Evolutionary conservation across 1,140 invertebrate genomes (phyloP), one percentile per base, ranked within the genome.

Genomic region (Schmidtea mediterranea): DNA sequence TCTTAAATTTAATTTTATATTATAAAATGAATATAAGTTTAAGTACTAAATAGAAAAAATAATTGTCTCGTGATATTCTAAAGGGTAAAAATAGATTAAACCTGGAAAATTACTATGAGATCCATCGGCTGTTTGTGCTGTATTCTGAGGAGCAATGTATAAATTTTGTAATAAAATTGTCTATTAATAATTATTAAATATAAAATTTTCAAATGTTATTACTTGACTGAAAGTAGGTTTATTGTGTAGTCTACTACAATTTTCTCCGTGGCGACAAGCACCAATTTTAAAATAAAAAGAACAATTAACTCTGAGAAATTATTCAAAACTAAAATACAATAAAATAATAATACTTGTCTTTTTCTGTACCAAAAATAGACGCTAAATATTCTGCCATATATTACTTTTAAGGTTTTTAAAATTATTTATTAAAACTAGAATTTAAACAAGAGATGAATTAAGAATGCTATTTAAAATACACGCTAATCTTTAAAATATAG

Each of bases 211-310:
- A 13, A 94, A 67, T 37, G 92, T 66, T 53, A 89, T 81, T 50
- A 86, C 92, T 75, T 77, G 76, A 59, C 87, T 94, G 64, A 97
- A 97, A 16, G 87, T 94, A 6, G 90, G 90, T 66, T 92, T 94
- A 63, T 95, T 95, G 63, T 97, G 90, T 54, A 95, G 84, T 57
- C 89, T 72, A 1, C 87, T 94, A 67, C 90, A 97, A 51, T 87
- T 74, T 65, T 97, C 89, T 13, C 90, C 90, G 70, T 97, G 90
- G 56, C 90, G 73, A 66, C 90, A 97, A 36, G 90, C 90, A 62
- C 90, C 89, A 55, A 95, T 95, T 75, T 97, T 97, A 65, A 95
- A 97, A 62, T 94, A 97, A 72, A 97, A 97, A 2, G 87, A 95
- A 69, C 90, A 97, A 65, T 97, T 97, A 48, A 97, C 89, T 72